A percentile compares a stretch with the other conserved stretches of the same genome.
Conservation (phyloP, 2,888 invertebrate species). For the Tromatobia lineatoria region DNA sequence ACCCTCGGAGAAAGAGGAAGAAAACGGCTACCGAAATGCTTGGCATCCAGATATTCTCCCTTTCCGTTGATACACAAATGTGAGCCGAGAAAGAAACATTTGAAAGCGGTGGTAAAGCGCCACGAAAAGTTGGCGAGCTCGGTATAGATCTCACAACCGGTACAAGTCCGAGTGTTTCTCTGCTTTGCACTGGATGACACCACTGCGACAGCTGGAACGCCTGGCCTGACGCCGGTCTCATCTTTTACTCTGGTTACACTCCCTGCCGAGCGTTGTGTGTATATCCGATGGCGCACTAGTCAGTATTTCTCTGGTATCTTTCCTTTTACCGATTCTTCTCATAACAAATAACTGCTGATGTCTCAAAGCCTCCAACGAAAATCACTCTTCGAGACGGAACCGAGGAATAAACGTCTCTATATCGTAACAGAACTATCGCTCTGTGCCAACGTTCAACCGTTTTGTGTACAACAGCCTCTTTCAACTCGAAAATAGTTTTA, state of each 20-base stretch:
- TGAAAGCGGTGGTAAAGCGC: slow-evolving; percentile 50
- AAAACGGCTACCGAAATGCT: slow-evolving; percentile 6
- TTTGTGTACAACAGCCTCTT: neutral
- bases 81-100: slow-evolving; percentile 64
- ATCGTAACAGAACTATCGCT: neutral
- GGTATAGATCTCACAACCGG: slow-evolving; percentile 49
- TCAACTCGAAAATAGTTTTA: slow-evolving; percentile 17
- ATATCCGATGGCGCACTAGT: slow-evolving; percentile 4
- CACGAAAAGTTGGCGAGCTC: slow-evolving; percentile 55
- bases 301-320: neutral
- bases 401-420: slow-evolving; percentile 17
- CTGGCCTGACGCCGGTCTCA: slow-evolving; percentile 35
- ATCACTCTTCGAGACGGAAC: neutral
- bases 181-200: slow-evolving; percentile 58
- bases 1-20: neutral
- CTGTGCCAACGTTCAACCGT: slow-evolving; percentile 5
- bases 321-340: slow-evolving; percentile 32
- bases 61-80: slow-evolving; percentile 51
- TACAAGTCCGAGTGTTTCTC: slow-evolving; percentile 30
- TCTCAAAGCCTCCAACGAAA: slow-evolving; percentile 4
- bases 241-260: slow-evolving; percentile 34
- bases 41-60: slow-evolving; percentile 22
- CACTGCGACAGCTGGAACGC: slow-evolving; percentile 73
- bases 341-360: slow-evolving; percentile 43
- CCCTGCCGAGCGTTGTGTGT: neutral